Evolutionary conservation across 2,113 vertebrate genomes (phyloP).

Genomic region (Siniperca chuatsi): DNA sequence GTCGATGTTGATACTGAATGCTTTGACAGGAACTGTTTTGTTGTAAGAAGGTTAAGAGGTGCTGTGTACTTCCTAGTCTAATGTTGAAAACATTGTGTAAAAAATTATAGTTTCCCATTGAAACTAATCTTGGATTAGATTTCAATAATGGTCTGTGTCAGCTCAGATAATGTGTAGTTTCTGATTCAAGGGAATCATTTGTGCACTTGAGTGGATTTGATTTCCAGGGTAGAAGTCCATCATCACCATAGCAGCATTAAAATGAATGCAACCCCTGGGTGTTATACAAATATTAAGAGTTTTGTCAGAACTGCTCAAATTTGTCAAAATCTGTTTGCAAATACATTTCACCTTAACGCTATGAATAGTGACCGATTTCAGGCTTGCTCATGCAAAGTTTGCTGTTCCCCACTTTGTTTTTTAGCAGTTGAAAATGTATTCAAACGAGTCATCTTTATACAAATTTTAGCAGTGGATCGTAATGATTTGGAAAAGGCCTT

Average conservation of each 20-base stretch:
- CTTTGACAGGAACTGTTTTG: not conserved
- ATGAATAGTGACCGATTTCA: not conserved
- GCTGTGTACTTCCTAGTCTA: not conserved
- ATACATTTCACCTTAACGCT: not conserved
- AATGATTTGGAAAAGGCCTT: not conserved
- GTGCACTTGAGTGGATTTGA: not conserved
- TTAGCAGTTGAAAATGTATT: not conserved
- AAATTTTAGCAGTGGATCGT: not conserved
- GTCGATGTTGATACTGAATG: not conserved
- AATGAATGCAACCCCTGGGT: not conserved
- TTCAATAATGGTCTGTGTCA: not conserved
- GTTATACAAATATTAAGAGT: not conserved
- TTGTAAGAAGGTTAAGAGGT: not conserved
- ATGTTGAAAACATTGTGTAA: too few relatives aligned
- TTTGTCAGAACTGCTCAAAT: not conserved
- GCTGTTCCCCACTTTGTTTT: not conserved
- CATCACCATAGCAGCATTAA: not conserved
- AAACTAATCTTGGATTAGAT: conserved; percentile 10
- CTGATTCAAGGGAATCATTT: not conserved
- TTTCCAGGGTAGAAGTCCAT: not conserved
- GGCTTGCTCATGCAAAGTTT: not conserved
- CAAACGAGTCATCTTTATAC: not conserved
- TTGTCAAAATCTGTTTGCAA: not conserved
- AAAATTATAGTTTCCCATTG: not conserved
- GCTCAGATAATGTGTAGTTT: not conserved